Evolutionary conservation across 2,113 vertebrate species (phyloP), one percentile per base, ranked within the genome.

Genomic region (Cynocephalus volans): DNA sequence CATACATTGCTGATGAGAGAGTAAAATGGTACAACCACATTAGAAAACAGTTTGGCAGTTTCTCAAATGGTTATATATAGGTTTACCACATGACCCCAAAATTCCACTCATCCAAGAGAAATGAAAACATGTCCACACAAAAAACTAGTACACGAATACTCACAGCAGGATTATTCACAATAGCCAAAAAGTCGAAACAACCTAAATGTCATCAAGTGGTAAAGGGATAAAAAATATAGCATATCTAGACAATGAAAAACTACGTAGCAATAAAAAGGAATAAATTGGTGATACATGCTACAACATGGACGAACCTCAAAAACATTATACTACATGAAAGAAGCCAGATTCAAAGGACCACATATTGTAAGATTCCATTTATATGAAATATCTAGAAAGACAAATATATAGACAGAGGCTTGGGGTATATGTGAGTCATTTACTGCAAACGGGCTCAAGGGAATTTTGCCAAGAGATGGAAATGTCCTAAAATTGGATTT

Each of bases 41-140:
- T 89, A 81, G 72, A 79, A 84, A 94, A 91, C 3, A 48, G 7
- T 81, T 80, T 64, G 69, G 69, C 45, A 77, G 50, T 31, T 87
- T 54, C 69, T 90, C 60, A 90, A 87, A 94, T 28, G 21, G 28
- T 89, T 80, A 91, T 58, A 82, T 13, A 93, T 3, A 79, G 64
- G 67, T 36, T 76, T 94, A 84, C 11, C 6, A 54, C 36, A 88
- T 76, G 52, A 92, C 14, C 48, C 69, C 76, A 60, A 96, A 95
- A 95, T 83, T 88, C 41, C 36, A 95, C 18, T 95, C 54, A 93
- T 73, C 28, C 70, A 83, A 83, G 56, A 93, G 69, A 95, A 83
- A 90, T 67, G 45, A 79, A 95, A 97, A 96, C 10, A 75, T 18
- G 9, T 36, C 70, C 28, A 82, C 8, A 88, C 15, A 79, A 95